These are phyloP conservation scores for Liposcelis brunnea DNA, from an alignment of 2,888 invertebrate species.

Conservation along the genomic window DNA sequence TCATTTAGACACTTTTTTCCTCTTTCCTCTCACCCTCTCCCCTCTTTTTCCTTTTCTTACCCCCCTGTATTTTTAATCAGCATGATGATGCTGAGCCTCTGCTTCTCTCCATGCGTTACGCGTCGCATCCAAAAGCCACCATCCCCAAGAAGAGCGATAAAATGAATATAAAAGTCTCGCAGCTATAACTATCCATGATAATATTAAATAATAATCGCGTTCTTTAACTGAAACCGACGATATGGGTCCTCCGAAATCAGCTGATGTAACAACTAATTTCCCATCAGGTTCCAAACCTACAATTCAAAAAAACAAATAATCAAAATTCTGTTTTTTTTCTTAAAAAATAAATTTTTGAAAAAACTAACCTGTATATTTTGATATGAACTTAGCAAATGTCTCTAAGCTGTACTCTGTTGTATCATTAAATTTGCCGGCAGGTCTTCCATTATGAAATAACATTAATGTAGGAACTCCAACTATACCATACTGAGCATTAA, in stretches of 20 bases:
- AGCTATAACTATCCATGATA: constrained; percentile 74
- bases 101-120: constrained; percentile 79
- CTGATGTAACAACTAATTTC: constrained; percentile 49
- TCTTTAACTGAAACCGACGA: constrained; percentile 56
- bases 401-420: constrained; percentile 59
- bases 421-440: constrained; percentile 69
- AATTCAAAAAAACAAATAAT: constrained; percentile 10
- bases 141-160: constrained; percentile 58
- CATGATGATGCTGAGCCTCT: constrained; percentile 64
- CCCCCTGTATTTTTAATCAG: constrained; percentile 31
- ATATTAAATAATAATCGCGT: constrained; percentile 60
- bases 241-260: constrained; percentile 66
- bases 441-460: constrained; percentile 76
- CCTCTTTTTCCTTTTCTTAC: no score
- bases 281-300: constrained; percentile 41
- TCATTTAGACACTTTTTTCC: no score
- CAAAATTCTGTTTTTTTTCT: constrained; percentile 7
- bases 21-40: no score
- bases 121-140: constrained; percentile 62
- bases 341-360: constrained; percentile 2
- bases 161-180: constrained; percentile 57
- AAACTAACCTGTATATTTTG: constrained; percentile 42
- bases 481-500: constrained; percentile 82
- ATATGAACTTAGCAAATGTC: constrained; percentile 59
- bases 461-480: constrained; percentile 78